Evolutionary conservation across 2,888 invertebrate species (phyloP).

Genomic region (Cepaea hortensis): DNA sequence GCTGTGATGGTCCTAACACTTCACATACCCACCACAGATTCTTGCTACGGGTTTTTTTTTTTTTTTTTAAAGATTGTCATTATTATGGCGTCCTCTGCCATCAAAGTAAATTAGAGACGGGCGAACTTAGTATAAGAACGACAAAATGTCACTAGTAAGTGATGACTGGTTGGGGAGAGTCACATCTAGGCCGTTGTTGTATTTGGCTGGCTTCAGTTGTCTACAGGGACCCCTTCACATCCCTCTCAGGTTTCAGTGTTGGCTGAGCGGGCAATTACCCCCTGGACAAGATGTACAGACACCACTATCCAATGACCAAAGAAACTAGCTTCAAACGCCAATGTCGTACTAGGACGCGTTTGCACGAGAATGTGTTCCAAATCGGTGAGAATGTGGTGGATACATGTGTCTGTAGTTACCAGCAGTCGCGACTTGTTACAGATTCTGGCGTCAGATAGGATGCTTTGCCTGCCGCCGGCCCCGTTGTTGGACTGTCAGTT

Average conservation of each 20-base stretch:
- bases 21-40: too few relatives aligned
- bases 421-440: constrained; percentile 4
- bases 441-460: constrained; percentile 6
- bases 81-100: too few relatives aligned
- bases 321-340: constrained; percentile 8
- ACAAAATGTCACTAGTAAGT: background rate
- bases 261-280: background rate
- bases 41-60: too few relatives aligned
- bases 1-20: too few relatives aligned
- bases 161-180: background rate
- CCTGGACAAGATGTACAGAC: background rate
- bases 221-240: background rate
- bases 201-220: background rate
- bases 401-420: constrained; percentile 1
- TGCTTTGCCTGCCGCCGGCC: background rate
- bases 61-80: too few relatives aligned
- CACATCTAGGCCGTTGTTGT: background rate
- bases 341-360: background rate
- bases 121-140: background rate
- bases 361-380: too few relatives aligned
- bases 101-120: background rate
- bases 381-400: background rate
- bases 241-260: constrained; percentile 13
- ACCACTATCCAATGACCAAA: background rate
- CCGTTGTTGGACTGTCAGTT: constrained; percentile 33